These are phyloP conservation scores for Tetramorium simillimum DNA, from an alignment of 1,140 invertebrate species.

Conservation along the genomic window DNA sequence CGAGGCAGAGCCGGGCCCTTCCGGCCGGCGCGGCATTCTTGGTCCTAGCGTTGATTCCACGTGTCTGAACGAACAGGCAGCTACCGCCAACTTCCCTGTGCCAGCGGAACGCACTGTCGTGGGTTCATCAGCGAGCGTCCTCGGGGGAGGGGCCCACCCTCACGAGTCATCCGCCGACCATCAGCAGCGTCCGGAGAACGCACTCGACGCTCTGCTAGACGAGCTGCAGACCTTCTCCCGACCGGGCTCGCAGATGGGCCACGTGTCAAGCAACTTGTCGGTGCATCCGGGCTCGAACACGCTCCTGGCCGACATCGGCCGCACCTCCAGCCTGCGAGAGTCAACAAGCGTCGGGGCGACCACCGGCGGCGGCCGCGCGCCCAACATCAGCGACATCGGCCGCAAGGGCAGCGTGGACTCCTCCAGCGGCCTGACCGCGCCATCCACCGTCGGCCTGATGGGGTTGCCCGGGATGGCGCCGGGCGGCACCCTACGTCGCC, in stretches of 20 bases:
- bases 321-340: slow-evolving; percentile 71
- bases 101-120: slow-evolving; percentile 87
- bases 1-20: background rate
- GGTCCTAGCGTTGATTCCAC: slow-evolving; percentile 41
- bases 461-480: slow-evolving; percentile 64
- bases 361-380: slow-evolving; percentile 78
- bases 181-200: slow-evolving; percentile 93
- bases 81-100: slow-evolving; percentile 86
- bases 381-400: slow-evolving; percentile 85
- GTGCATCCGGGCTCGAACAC: slow-evolving; percentile 53
- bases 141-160: slow-evolving; percentile 88
- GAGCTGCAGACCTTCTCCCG: slow-evolving; percentile 94
- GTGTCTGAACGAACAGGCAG: slow-evolving; percentile 83
- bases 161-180: slow-evolving; percentile 86
- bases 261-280: slow-evolving; percentile 68
- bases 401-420: slow-evolving; percentile 87
- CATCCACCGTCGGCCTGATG: slow-evolving; percentile 61
- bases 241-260: slow-evolving; percentile 85
- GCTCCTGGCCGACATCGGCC: slow-evolving; percentile 72
- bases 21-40: slow-evolving; percentile 1
- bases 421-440: slow-evolving; percentile 79
- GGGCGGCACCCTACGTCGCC: slow-evolving; percentile 87
- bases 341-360: slow-evolving; percentile 11
- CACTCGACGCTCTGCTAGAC: slow-evolving; percentile 97
- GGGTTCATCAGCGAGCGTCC: slow-evolving; percentile 85